These are phyloP conservation scores for Carterocephalus palaemon DNA, from an alignment of 2,888 invertebrate species.

Conservation along the genomic window DNA sequence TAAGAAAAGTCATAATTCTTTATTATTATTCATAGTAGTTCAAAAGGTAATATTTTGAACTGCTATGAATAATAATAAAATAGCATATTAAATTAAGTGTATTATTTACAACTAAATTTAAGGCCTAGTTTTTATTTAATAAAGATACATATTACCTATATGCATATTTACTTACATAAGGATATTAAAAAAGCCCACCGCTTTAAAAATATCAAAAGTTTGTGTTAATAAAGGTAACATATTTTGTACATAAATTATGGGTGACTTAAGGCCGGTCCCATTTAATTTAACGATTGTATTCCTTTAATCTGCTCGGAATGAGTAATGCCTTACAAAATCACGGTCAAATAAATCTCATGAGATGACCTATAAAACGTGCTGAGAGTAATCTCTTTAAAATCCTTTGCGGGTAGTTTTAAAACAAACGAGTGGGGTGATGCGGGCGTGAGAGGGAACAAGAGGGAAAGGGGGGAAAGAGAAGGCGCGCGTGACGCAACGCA, in stretches of 20 bases:
- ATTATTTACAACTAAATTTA: too few species aligned
- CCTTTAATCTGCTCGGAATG: conserved; percentile 58
- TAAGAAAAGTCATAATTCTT: too few species aligned
- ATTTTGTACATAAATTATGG: conserved; percentile 51
- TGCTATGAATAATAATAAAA: too few species aligned
- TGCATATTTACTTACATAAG: too few species aligned
- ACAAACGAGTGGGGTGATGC: conserved; percentile 42
- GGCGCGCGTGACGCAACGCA: conserved; percentile 37
- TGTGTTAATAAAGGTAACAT: conserved; percentile 36
- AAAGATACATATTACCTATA: too few species aligned
- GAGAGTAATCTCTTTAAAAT: conserved; percentile 70
- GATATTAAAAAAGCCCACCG: conserved; percentile 27
- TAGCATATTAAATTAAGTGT: too few species aligned
- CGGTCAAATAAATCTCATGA: conserved; percentile 64
- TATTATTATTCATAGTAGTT: too few species aligned
- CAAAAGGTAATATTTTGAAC: too few species aligned
- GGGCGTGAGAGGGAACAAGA: conserved; percentile 28
- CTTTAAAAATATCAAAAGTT: conserved; percentile 33
- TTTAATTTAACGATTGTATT: conserved; percentile 64
- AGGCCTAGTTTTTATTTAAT: too few species aligned
- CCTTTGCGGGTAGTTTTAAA: conserved; percentile 67
- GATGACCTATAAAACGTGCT: conserved; percentile 70
- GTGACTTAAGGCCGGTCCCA: conserved; percentile 50
- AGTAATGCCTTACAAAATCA: conserved; percentile 64
- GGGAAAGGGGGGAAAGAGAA: conserved; percentile 26